These are phyloP conservation scores for Galemys pyrenaicus DNA, from an alignment of 2,113 vertebrate species.

Conservation along the genomic window DNA sequence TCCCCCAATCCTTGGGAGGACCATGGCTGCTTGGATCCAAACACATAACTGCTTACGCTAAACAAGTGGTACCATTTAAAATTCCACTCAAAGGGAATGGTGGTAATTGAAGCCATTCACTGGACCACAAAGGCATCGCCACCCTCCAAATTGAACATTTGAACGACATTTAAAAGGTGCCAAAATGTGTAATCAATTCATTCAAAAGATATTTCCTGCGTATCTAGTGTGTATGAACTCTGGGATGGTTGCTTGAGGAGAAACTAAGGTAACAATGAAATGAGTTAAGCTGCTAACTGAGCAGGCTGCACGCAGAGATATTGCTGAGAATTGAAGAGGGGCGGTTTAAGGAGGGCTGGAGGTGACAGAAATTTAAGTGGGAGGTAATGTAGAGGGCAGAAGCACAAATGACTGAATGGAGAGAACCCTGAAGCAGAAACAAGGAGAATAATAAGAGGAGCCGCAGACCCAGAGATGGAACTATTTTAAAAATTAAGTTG, in stretches of 20 bases:
- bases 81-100: slow-evolving; percentile 66
- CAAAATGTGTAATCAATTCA: slow-evolving; percentile 75
- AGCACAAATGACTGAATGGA: neutral
- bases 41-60: neutral
- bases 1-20: neutral
- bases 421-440: neutral
- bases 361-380: neutral
- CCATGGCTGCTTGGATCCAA: neutral
- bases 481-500: neutral
- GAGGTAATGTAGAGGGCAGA: too few species aligned
- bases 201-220: slow-evolving; percentile 67
- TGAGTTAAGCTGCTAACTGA: neutral
- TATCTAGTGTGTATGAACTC: slow-evolving; percentile 4
- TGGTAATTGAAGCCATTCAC: slow-evolving; percentile 75
- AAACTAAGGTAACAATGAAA: neutral
- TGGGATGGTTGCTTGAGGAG: neutral
- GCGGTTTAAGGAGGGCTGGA: neutral
- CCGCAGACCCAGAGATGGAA: neutral
- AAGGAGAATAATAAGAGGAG: neutral
- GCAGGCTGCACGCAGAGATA: neutral
- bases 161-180: slow-evolving; percentile 77
- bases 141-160: slow-evolving; percentile 62
- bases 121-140: slow-evolving; percentile 59
- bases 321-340: neutral
- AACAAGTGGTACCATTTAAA: slow-evolving; percentile 76